Evolutionary conservation across 2,797 vertebrate species (phyloP).

Genomic region (Helostoma temminkii): DNA sequence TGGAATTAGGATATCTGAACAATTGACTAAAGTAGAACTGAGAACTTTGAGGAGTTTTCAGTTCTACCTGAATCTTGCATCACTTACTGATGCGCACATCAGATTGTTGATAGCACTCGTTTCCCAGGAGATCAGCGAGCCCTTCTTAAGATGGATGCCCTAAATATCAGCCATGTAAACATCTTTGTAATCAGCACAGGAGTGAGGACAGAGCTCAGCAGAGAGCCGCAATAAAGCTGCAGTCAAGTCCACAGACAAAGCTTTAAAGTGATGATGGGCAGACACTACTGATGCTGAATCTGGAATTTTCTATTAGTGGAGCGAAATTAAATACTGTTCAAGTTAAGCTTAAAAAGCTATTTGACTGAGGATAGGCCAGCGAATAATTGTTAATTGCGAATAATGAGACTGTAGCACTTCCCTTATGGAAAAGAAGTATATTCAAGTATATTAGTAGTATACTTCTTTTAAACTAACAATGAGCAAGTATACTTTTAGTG

Average conservation of each 20-base stretch:
- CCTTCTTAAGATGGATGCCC: conserved; percentile 74
- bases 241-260: conserved; percentile 33
- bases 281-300: conserved; percentile 13
- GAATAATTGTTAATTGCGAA: no score
- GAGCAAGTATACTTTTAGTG: no score
- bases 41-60: conserved; percentile 7
- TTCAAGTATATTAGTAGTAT: no score
- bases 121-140: conserved; percentile 54
- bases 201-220: conserved; percentile 30
- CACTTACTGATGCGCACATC: conserved; percentile 21
- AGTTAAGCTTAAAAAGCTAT: no score
- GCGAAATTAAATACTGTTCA: no score
- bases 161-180: conserved; percentile 76
- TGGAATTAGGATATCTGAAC: conserved; percentile 43
- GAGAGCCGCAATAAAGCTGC: conserved; percentile 47
- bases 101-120: conserved; percentile 31
- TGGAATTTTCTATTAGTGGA: no score
- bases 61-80: conserved; percentile 18
- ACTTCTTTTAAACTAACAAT: no score
- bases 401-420: no score
- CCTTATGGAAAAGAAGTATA: no score
- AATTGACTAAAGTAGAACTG: conserved; percentile 1
- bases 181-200: conserved; percentile 72
- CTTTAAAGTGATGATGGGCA: conserved; percentile 38
- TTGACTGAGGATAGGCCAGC: no score